Conservation (phyloP, 2,113 vertebrate genomes). For the Aix galericulata region DNA sequence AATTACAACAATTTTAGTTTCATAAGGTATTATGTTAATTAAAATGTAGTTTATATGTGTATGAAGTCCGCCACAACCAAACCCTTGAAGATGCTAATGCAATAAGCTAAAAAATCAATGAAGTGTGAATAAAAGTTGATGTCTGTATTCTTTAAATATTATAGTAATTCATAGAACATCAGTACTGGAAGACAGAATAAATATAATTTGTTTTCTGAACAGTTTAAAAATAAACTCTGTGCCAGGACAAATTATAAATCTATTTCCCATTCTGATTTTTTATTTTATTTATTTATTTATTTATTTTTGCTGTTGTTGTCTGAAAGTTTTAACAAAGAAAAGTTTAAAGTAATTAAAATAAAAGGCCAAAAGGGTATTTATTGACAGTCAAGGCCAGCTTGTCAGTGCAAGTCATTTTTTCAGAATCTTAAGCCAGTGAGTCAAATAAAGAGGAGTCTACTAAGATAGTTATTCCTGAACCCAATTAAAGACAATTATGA, state of each 20-base stretch:
- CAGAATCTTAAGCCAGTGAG: background rate
- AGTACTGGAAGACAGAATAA: background rate
- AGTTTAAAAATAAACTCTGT: background rate
- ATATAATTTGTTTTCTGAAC: background rate
- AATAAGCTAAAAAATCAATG: background rate
- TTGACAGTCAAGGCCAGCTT: background rate
- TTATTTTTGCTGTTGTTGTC: background rate
- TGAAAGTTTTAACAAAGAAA: background rate
- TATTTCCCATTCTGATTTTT: background rate
- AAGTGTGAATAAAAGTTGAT: background rate
- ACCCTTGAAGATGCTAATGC: background rate
- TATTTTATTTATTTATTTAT: background rate
- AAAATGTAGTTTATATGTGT: background rate
- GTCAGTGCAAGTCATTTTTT: slow-evolving; percentile 25
- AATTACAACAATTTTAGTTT: slow-evolving; percentile 26
- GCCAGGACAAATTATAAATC: background rate
- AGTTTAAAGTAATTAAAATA: background rate
- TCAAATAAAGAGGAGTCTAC: slow-evolving; percentile 23
- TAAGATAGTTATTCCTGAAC: slow-evolving; percentile 7
- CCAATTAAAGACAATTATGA: slow-evolving; percentile 48
- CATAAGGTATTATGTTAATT: background rate
- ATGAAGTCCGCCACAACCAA: background rate
- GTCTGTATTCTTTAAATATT: background rate
- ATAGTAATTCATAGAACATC: background rate
- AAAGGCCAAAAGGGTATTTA: background rate